Evolutionary conservation across 2,113 vertebrate genomes (phyloP), one percentile per base, ranked within the genome.

Genomic region (Apodemus speciosus): DNA sequence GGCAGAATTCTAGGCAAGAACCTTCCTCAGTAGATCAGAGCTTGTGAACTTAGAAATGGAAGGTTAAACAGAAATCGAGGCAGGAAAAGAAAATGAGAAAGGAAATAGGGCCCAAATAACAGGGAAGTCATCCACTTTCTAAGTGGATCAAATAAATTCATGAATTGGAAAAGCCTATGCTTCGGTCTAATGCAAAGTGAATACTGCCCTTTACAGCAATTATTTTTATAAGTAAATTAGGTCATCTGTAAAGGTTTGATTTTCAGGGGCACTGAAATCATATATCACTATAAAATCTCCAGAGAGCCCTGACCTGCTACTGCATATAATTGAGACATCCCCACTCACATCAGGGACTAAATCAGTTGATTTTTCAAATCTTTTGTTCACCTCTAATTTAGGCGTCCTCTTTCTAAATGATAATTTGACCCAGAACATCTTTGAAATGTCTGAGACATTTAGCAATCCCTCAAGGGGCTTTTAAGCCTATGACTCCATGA

Each of bases 211-310:
- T 96, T 95, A 71, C 0, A 62, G 62, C 75, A 93, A 97, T 97
- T 96, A 95, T 92, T 97, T 97, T 97, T 96, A 85, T 92, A 95
- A 94, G 89, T 89, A 94, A 97, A 97, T 97, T 96, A 97, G 96
- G 96, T 90, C 96, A 95, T 91, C 76, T 80, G 87, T 81, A 96
- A 96, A 96, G 79, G n/a, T 40, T 96, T 91, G 66, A 91, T 62
- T 92, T 96, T 93, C 21, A 58, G 94, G 66, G 90, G 84, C 93
- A 92, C 27, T 85, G 60, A 60, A 95, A 73, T 49, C 71, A 40
- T 77, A 76, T 68, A 89, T 89, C 86, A 89, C 68, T 84, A 35
- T 73, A 94, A 93, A 97, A 96, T 94, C 96, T 94, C 96, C 84
- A 88, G 96, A 95, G 96, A 89, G 89, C 58, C 56, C 56, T 96